Evolutionary conservation across 2,888 invertebrate genomes (phyloP), one percentile per base, ranked within the genome.

Genomic region (Ariolimax columbianus): DNA sequence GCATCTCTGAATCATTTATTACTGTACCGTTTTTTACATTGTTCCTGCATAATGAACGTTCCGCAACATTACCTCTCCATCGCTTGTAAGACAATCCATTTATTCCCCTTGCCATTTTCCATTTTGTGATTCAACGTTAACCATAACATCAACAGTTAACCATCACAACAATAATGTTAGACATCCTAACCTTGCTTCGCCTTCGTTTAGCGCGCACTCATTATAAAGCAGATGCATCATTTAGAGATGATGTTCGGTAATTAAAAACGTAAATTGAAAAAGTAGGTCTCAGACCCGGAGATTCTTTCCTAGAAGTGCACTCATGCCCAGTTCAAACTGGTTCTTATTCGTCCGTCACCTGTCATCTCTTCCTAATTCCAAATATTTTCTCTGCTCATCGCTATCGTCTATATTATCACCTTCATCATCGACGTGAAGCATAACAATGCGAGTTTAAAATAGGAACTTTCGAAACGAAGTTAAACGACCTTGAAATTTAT

Each of bases 191-290:
- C 40, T 6, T 40, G 17, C 1, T 17, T 38, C 36, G 26, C 38
- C 38, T 4, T 66, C 66, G 9, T 33, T 66, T 33, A 66, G 14
- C 7, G 30, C n/a, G 40, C 17, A 26, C 23, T 40, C 26, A 72
- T 72, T 38, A 72, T 40, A n/a, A 38, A 36, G 19, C 70, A 38
- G 19, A 70, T 70, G 19, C 70, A 70, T 70, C 70, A 70, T 36
- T 70, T 70, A 38, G 14, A 36, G 19, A 36, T 36, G 19, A 38
- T 36, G 36, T 9, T 70, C 3, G 55, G 9, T 55, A 55, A 19
- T 55, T 55, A 19, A n/a, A n/a, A n/a, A n/a, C n/a, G n/a, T n/a
- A n/a, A n/a, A n/a, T n/a, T n/a, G n/a, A n/a, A n/a, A n/a, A n/a
- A n/a, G n/a, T n/a, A n/a, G n/a, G n/a, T 55, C 55, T 23, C 3